A percentile compares a stretch with the other conserved stretches of the same genome.
These are phyloP conservation scores for Mythimna lalbum DNA, from an alignment of 2,888 invertebrate species.

Conservation along the genomic window DNA sequence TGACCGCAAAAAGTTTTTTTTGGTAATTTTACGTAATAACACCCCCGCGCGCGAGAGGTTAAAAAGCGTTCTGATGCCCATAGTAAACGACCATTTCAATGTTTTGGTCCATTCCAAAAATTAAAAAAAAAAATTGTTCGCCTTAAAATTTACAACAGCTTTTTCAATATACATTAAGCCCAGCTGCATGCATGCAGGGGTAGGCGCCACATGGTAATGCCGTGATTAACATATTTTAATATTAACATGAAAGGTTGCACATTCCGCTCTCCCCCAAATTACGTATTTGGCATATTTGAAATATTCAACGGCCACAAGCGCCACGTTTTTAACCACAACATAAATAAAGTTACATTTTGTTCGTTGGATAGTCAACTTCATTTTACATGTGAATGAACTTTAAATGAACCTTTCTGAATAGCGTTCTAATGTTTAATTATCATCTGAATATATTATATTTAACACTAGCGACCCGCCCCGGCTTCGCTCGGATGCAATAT, in stretches of 20 bases:
- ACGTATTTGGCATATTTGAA: constrained; percentile 78
- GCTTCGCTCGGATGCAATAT: too few species aligned
- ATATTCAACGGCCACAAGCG: constrained; percentile 75
- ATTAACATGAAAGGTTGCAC: constrained; percentile 78
- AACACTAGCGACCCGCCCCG: too few species aligned
- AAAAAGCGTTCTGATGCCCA: too few species aligned
- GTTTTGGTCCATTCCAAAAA: background rate
- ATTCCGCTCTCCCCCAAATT: constrained; percentile 76
- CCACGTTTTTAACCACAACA: constrained; percentile 48
- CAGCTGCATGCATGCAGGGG: constrained; percentile 73
- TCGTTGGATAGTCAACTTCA: constrained; percentile 41
- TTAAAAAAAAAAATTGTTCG: background rate
- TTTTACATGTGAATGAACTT: constrained; percentile 45
- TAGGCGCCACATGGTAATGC: constrained; percentile 79
- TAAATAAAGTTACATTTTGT: constrained; percentile 57
- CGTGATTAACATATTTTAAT: constrained; percentile 87
- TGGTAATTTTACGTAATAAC: too few species aligned
- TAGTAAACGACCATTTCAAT: too few species aligned
- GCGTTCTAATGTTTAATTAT: constrained; percentile 12
- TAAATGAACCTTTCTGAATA: constrained; percentile 28
- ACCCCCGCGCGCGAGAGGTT: too few species aligned
- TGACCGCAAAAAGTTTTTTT: too few species aligned
- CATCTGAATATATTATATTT: background rate
- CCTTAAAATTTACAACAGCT: constrained; percentile 1
- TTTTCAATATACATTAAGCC: constrained; percentile 54